Evolutionary conservation across 64 coral and sea anemone species (phyloP).

Genomic region (Montipora efflorescens): DNA sequence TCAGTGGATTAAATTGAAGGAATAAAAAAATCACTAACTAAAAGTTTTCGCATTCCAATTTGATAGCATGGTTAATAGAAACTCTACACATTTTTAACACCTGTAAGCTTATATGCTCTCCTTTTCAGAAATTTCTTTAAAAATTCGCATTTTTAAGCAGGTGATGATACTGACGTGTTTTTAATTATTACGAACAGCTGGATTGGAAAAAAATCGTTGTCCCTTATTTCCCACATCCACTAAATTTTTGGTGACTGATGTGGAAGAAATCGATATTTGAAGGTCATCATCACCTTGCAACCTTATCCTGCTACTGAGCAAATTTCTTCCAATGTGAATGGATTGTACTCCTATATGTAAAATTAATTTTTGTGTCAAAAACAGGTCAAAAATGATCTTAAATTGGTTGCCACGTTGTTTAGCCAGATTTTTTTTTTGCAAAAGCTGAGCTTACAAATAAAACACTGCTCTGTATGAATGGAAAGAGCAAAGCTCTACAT

Average conservation of each 20-base stretch:
- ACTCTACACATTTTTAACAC: background rate
- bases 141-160: conserved; percentile 36
- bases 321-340: too few relatives aligned
- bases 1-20: background rate
- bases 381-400: too few relatives aligned
- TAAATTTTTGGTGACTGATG: background rate
- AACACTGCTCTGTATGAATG: too few relatives aligned
- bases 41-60: background rate
- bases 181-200: conserved; percentile 42
- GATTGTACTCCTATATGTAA: too few relatives aligned
- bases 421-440: too few relatives aligned
- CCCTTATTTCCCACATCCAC: background rate
- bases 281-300: too few relatives aligned
- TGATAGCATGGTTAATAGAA: background rate
- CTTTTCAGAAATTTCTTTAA: background rate
- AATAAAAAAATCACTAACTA: background rate
- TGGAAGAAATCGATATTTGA: too few relatives aligned
- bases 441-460: too few relatives aligned
- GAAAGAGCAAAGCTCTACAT: too few relatives aligned
- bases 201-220: background rate
- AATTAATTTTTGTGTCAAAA: too few relatives aligned
- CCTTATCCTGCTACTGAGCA: too few relatives aligned
- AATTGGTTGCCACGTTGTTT: too few relatives aligned
- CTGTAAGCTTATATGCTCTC: background rate
- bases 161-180: conserved; percentile 29